phyloP scores from a whole-genome alignment of 2,797 vertebrate species.

The Sarcoramphus papa region DNA sequence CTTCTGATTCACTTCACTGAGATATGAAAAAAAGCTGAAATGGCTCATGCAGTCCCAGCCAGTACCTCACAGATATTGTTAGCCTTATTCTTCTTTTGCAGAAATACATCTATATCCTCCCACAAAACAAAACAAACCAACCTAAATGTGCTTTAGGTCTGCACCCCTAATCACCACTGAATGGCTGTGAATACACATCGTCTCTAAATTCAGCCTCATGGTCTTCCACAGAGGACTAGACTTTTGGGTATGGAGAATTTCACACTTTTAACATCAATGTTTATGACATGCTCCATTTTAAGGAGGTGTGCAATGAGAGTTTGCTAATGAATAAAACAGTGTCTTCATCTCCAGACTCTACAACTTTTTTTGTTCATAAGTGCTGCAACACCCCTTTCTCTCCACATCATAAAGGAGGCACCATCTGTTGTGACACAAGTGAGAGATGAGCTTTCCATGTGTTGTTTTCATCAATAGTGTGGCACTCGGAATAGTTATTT shows the following conservation, averaged over 20 bases:
- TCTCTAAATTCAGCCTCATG: background rate
- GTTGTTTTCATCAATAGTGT: conserved; percentile 7
- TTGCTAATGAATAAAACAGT: conserved; percentile 26
- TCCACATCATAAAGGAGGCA: background rate
- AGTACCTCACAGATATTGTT: background rate
- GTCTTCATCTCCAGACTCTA: background rate
- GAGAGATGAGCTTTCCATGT: conserved; percentile 3
- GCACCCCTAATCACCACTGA: background rate
- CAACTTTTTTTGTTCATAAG: background rate
- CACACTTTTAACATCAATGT: background rate
- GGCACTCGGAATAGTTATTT: background rate
- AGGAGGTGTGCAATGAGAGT: background rate
- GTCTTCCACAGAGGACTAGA: background rate
- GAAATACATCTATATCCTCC: background rate
- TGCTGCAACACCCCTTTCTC: background rate
- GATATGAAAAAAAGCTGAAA: background rate
- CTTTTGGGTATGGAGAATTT: background rate
- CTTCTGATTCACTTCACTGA: background rate
- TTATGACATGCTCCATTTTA: background rate
- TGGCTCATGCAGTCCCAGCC: rapidly evolving
- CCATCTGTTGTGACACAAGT: conserved; percentile 7
- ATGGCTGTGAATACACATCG: background rate
- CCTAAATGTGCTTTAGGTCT: background rate
- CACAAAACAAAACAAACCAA: background rate
- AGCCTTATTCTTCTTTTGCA: background rate